Evolutionary conservation across 2,797 vertebrate species (phyloP), one percentile per base, ranked within the genome.

Genomic region (Micrastur ruficollis): DNA sequence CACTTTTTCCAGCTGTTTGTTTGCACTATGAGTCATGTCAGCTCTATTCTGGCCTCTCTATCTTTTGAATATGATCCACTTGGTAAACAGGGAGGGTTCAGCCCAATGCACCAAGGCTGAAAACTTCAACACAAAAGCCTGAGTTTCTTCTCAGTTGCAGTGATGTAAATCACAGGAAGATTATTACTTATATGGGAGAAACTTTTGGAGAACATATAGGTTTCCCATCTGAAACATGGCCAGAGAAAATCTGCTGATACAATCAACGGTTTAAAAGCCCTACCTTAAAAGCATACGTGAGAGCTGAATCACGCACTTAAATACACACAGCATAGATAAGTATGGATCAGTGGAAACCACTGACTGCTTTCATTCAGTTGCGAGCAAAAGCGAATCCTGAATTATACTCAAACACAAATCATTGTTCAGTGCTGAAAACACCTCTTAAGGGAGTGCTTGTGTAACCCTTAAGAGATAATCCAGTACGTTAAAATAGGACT

Each of bases 1-100:
- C 92, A 94, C 86, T 89, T 96, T 96, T 96, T 95, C 95, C 96
- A 95, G 90, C 93, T 95, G 87, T 91, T 95, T 93, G 82, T 90
- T 94, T 95, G 93, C 81, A 63, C 58, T 85, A 8, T 97, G 95
- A 97, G 91, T 97, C 96, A 97, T 36, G 44, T 21, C 95, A 93
- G 86, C 90, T 80, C 93, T 92, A 75, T 97, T 95, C 86, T 93
- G 59, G 92, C 68, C 85, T 56, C 70, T 65, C 85, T 12, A 85
- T 67, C 90, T 95, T 61, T 23, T 61, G 70, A 93, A 70, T 62
- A 26, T 5, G 76, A 72, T 70, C 94, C 85, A 73, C 67, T 93
- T 14, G 3, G 53, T 27, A 93, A 95, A 95, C 93, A 94, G 47
- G 19, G 71, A 89, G 75, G 49, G 58, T 59, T 74, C 83, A 88